Base-by-base conservation (phyloP, 2,888 invertebrate genomes). In the Anoplius nigerrimus region DNA sequence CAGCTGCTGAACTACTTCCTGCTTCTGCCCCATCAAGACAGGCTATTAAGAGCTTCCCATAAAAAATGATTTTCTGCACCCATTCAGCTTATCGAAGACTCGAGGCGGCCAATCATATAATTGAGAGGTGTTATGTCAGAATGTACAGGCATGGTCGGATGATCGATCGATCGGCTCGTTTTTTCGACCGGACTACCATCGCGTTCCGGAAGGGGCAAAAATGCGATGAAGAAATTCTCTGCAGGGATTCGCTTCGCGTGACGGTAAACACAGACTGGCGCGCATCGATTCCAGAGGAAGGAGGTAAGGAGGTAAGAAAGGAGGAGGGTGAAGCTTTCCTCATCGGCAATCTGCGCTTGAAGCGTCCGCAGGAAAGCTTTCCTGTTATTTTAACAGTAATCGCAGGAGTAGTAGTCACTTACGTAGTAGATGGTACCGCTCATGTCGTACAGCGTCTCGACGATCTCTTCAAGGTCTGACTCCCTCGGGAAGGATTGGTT, bases 351-450 rank as follows among this genome's bases (percentile, higher is more conserved):
- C 34, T 2, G 1, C 18, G 20, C n/a, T 48, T 8, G 11, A 5
- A 11, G 20, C 48, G 15, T 48, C n/a, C 8, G 20, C 20, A 48
- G 6, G 20, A 16, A 48, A 48, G n/a, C n/a, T 6, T 13, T 34
- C 6, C 34, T 34, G 34, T 2, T 34, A 34, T 34, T 34, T 34
- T 6, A 34, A 34, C 11, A 34, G 1, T 34, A n/a, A 42, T 6
- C 42, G 6, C 13, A 42, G 42, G 42, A 48, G 16, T 48, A n/a
- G 13, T 16, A 22, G 34, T 3, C 52, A 67, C 81, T 78, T 70
- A 88, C 87, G 42, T 68, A 59, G 54, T 78, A 80, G 51, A 87
- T 63, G 0, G 52, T 22, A 27, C 60, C 75, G 13, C 74, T 80
- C 1, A 88, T 43, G 0, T 74, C 70, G 54, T 81, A 86, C 57